Evolutionary conservation across 2,797 vertebrate species (phyloP).

Genomic region (Diplodus puntazzo): DNA sequence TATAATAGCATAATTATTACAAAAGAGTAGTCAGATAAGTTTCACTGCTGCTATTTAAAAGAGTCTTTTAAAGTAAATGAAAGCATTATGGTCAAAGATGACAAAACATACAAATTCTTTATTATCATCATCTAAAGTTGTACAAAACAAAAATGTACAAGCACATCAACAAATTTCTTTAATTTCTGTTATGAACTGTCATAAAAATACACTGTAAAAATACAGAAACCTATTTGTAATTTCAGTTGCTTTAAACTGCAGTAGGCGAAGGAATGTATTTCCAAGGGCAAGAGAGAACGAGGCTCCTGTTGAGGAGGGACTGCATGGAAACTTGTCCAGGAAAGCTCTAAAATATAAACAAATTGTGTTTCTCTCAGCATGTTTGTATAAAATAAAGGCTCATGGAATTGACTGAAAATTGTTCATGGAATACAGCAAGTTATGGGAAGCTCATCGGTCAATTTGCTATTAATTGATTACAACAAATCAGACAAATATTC

Average conservation of each 20-base stretch:
- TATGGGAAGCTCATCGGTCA: not conserved
- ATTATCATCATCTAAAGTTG: conserved; percentile 26
- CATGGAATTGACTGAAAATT: not conserved
- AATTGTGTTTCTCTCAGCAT: not conserved
- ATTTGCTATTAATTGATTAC: not conserved
- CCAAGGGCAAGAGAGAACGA: not conserved
- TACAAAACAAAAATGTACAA: conserved; percentile 17
- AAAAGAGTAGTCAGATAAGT: not conserved
- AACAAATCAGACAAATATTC: not conserved
- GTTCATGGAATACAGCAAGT: not conserved
- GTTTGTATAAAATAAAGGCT: not conserved
- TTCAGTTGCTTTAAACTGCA: not conserved
- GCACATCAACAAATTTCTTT: not conserved
- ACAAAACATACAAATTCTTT: conserved; percentile 30
- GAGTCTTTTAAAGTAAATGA: not conserved
- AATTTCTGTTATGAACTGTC: not conserved
- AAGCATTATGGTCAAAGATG: not conserved
- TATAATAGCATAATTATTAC: not conserved
- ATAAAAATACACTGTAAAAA: conserved; percentile 31
- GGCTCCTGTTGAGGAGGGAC: not conserved
- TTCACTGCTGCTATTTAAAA: not conserved
- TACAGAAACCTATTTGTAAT: not conserved
- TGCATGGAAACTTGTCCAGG: not conserved
- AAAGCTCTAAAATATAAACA: not conserved
- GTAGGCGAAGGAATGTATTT: not conserved